Percentiles rank a stretch among this genome's conserved stretches.
phyloP scores from a whole-genome alignment of 2,113 vertebrate species.

The Pseudopodoces humilis region DNA sequence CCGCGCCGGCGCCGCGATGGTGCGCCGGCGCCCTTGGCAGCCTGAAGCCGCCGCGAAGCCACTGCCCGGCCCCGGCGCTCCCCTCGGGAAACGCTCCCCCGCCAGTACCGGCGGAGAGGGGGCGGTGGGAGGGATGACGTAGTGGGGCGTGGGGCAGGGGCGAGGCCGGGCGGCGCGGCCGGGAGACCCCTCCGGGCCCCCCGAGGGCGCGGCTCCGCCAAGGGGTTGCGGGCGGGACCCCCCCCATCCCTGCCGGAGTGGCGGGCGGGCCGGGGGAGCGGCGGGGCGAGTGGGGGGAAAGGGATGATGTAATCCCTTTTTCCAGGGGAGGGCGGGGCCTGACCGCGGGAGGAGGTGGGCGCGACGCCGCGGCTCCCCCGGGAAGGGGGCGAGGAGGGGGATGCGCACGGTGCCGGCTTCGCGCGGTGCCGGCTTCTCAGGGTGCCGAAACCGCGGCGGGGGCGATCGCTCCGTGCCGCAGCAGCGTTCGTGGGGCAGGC shows the following conservation, averaged over 20 bases:
- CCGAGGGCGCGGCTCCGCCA: background rate
- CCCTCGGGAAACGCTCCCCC: background rate
- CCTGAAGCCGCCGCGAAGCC: background rate
- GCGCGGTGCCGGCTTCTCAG: background rate
- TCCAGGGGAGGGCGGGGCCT: background rate
- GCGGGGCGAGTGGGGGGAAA: too few species aligned
- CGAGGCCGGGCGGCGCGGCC: background rate
- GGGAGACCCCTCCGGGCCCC: background rate
- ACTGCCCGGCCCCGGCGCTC: background rate
- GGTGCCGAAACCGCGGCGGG: background rate
- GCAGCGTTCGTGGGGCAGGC: background rate
- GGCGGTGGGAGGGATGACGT: background rate
- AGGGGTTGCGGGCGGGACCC: background rate
- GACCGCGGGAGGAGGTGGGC: background rate
- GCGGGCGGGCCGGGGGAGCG: background rate
- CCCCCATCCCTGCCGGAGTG: background rate
- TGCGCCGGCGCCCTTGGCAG: background rate
- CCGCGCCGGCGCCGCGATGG: background rate
- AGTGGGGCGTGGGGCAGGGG: background rate
- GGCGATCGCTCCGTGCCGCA: background rate
- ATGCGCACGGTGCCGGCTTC: accelerated
- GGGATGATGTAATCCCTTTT: conserved; percentile 25
- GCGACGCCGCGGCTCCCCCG: background rate
- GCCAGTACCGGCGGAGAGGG: background rate
- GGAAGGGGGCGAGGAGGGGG: background rate